phyloP scores from a whole-genome alignment of 2,797 vertebrate genomes.

The Spinus pinus region DNA sequence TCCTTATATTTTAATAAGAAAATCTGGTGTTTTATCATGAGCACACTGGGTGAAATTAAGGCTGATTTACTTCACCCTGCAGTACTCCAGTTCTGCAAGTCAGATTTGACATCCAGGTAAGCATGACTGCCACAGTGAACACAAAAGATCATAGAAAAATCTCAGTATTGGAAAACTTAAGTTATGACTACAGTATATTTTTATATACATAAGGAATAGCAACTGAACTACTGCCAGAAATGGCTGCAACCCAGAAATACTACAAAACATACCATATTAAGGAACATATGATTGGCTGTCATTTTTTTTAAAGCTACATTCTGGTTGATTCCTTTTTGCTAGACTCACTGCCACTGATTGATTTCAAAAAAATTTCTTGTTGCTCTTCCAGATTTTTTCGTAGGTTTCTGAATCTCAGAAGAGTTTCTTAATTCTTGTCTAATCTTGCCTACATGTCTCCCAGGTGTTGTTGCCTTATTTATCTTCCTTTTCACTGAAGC shows the following conservation, averaged over 20 bases:
- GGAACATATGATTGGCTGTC: not conserved
- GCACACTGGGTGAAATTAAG: not conserved
- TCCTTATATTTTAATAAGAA: not conserved
- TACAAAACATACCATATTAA: not conserved
- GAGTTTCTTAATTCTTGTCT: constrained; percentile 46
- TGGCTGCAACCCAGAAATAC: not conserved
- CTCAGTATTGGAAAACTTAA: not conserved
- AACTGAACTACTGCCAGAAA: not conserved
- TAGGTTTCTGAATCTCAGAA: constrained; percentile 35
- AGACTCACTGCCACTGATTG: not conserved
- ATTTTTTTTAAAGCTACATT: not conserved
- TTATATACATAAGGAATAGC: not conserved
- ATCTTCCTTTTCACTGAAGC: constrained; percentile 60
- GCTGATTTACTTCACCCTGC: not conserved
- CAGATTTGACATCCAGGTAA: not conserved
- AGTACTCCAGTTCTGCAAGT: not conserved
- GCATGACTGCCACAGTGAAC: not conserved
- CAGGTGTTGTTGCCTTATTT: constrained; percentile 56
- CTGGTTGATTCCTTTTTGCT: not conserved
- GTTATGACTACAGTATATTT: not conserved
- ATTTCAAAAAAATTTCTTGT: constrained; percentile 10
- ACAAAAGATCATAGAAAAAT: not conserved
- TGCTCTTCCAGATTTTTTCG: constrained; percentile 3
- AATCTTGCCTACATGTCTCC: constrained; percentile 26
- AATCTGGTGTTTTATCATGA: not conserved